Percentiles rank a stretch among this genome's conserved stretches.
phyloP scores from a whole-genome alignment of 1,140 invertebrate genomes.

The Prorops nasuta region DNA sequence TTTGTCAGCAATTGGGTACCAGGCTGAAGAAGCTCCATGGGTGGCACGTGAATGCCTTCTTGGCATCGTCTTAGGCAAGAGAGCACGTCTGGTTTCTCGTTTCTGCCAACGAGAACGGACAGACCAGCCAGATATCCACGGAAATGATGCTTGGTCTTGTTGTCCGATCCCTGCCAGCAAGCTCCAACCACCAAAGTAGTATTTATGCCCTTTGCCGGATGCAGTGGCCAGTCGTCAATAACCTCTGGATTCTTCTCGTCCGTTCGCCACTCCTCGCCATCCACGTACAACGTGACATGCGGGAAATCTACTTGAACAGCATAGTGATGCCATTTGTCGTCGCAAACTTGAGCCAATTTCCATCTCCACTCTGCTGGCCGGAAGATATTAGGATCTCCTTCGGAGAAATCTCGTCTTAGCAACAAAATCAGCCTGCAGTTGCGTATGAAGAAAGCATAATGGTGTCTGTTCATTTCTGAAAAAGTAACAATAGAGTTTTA shows the following conservation, averaged over 20 bases:
- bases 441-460: slow-evolving; percentile 94
- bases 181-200: slow-evolving; percentile 93
- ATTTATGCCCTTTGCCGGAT: slow-evolving; percentile 89
- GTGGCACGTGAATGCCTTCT: slow-evolving; percentile 76
- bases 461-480: slow-evolving; percentile 96
- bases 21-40: slow-evolving; percentile 73
- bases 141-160: slow-evolving; percentile 85
- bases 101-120: slow-evolving; percentile 75
- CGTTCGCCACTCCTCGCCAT: slow-evolving; percentile 79
- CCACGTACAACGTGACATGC: slow-evolving; percentile 83
- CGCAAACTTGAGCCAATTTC: slow-evolving; percentile 90
- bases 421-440: slow-evolving; percentile 95
- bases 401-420: slow-evolving; percentile 86
- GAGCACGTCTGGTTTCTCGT: slow-evolving; percentile 78
- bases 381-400: slow-evolving; percentile 93
- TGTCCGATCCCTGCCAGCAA: slow-evolving; percentile 95
- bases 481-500: slow-evolving; percentile 27
- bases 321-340: slow-evolving; percentile 99
- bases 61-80: slow-evolving; percentile 83
- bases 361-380: slow-evolving; percentile 97
- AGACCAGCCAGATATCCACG: slow-evolving; percentile 85
- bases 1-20: slow-evolving; percentile 73
- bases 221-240: slow-evolving; percentile 99
- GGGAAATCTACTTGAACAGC: slow-evolving; percentile 89
- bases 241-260: slow-evolving; percentile 90